Percentiles rank a stretch among this genome's conserved stretches.
phyloP scores from a whole-genome alignment of 2,797 vertebrate genomes.

The Danio albolineatus region DNA sequence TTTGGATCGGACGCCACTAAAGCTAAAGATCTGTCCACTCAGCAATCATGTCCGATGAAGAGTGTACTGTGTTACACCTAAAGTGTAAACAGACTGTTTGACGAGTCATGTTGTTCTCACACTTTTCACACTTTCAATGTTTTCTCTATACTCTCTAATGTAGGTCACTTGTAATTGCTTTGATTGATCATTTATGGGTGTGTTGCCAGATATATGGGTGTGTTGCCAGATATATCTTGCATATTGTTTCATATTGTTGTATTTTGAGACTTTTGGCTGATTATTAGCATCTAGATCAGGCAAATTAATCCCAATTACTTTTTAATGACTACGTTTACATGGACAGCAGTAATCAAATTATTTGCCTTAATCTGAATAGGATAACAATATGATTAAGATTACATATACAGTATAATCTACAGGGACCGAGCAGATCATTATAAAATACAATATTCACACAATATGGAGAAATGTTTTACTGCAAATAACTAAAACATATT shows the following conservation, averaged over 20 bases:
- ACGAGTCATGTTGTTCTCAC: background rate
- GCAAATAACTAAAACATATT: background rate
- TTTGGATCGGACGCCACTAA: slow-evolving; percentile 26
- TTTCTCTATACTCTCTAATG: background rate
- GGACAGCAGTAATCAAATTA: too few species aligned
- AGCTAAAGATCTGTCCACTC: slow-evolving; percentile 54
- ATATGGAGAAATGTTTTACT: background rate
- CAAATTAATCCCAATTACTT: background rate
- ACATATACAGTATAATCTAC: too few species aligned
- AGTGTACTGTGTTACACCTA: slow-evolving; percentile 22
- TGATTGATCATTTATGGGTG: background rate
- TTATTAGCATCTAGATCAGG: background rate
- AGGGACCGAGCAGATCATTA: too few species aligned
- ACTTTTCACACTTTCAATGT: background rate
- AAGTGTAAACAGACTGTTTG: slow-evolving; percentile 26
- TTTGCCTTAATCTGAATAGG: too few species aligned
- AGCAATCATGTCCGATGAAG: slow-evolving; percentile 44
- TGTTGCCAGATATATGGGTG: too few species aligned
- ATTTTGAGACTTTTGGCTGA: background rate
- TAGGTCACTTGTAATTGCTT: background rate
- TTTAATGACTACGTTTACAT: too few species aligned
- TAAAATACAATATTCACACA: background rate
- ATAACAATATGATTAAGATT: too few species aligned
- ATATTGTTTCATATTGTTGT: background rate
- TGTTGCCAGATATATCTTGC: background rate